Percentiles rank a stretch among this genome's conserved stretches.
Evolutionary conservation across 1,140 invertebrate genomes (phyloP).

Genomic region (Spodoptera frugiperda): DNA sequence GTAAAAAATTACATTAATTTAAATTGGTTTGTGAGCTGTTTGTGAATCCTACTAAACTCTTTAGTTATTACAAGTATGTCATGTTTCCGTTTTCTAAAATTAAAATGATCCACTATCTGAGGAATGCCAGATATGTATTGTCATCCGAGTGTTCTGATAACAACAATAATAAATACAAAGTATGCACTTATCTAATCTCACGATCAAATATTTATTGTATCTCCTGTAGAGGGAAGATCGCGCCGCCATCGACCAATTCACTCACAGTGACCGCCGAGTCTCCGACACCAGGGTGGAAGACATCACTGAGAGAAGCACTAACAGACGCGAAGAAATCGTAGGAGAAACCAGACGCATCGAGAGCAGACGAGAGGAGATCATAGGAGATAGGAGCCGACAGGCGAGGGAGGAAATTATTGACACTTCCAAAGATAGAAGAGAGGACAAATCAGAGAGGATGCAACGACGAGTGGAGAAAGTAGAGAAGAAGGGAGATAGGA

Average conservation of each 20-base stretch:
- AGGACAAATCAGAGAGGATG: slow-evolving; percentile 78
- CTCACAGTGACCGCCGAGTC: slow-evolving; percentile 72
- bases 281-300: slow-evolving; percentile 68
- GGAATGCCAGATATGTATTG: neutral
- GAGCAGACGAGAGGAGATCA: slow-evolving; percentile 36
- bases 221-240: slow-evolving; percentile 73
- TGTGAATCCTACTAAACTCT: too few relatives aligned
- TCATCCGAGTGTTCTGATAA: slow-evolving; percentile 8
- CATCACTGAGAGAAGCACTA: slow-evolving; percentile 49
- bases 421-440: slow-evolving; percentile 32
- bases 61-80: too few relatives aligned
- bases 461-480: slow-evolving; percentile 61
- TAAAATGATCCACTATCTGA: too few relatives aligned
- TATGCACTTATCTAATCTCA: neutral
- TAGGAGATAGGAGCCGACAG: slow-evolving; percentile 33
- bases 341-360: slow-evolving; percentile 39
- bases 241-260: slow-evolving; percentile 77
- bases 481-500: slow-evolving; percentile 86
- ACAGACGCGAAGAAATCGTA: slow-evolving; percentile 6
- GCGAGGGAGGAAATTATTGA: slow-evolving; percentile 46
- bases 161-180: neutral
- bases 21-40: too few relatives aligned
- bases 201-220: neutral
- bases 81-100: too few relatives aligned
- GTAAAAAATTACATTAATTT: too few relatives aligned